phyloP scores from a whole-genome alignment of 92 coral and sea anemone species.

The Paramuricea clavata region DNA sequence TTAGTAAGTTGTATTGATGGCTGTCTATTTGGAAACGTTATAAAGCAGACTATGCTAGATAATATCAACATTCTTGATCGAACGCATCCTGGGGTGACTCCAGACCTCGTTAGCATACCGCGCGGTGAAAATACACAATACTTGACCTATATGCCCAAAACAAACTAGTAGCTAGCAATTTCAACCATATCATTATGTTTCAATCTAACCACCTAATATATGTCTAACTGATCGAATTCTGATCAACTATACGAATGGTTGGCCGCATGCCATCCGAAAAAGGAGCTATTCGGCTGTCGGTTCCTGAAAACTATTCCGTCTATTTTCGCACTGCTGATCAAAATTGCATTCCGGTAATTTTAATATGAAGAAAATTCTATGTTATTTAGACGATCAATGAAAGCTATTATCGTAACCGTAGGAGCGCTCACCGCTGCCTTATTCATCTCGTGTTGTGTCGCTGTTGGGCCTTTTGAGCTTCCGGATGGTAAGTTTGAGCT shows the following conservation, averaged over 20 bases:
- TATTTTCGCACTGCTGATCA: no score
- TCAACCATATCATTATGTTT: no score
- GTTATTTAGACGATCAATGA: background rate
- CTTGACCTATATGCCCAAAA: no score
- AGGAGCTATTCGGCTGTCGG: no score
- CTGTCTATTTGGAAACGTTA: background rate
- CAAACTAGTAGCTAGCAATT: no score
- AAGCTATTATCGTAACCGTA: background rate
- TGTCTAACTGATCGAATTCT: no score
- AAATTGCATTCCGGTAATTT: no score
- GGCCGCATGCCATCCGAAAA: no score
- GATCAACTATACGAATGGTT: no score
- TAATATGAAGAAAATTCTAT: background rate
- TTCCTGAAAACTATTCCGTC: no score
- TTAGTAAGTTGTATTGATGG: background rate
- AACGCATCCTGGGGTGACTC: background rate
- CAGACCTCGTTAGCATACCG: background rate
- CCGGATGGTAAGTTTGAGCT: background rate
- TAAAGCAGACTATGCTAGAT: background rate
- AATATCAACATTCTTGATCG: background rate
- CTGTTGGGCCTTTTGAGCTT: background rate
- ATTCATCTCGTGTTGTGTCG: conserved; percentile 5
- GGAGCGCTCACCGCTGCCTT: background rate
- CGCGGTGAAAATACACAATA: background rate
- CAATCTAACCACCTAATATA: no score